Conservation (phyloP, 2,797 vertebrate species). For the Cygnus olor region DNA sequence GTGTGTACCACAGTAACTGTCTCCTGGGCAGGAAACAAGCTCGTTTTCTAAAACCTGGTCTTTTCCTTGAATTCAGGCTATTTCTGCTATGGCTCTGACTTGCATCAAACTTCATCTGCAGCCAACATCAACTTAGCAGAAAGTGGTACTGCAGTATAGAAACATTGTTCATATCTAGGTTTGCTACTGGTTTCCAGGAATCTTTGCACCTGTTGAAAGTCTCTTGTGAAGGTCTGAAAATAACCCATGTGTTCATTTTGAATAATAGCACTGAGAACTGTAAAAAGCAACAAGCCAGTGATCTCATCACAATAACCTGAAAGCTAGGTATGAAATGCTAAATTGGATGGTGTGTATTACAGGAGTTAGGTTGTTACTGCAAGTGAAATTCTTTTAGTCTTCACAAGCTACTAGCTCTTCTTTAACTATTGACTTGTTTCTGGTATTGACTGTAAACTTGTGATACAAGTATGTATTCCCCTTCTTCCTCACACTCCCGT, state of each 20-base stretch:
- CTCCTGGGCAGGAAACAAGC: background rate
- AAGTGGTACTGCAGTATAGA: background rate
- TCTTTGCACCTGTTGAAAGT: background rate
- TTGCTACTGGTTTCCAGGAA: background rate
- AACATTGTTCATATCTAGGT: accelerated
- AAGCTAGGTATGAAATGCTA: slow-evolving; percentile 44
- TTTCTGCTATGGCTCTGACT: background rate
- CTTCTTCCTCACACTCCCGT: background rate
- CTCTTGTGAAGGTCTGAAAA: slow-evolving; percentile 25
- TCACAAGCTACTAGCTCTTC: background rate
- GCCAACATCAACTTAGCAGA: background rate
- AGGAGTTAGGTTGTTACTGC: slow-evolving; percentile 53
- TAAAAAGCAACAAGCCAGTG: slow-evolving; percentile 29
- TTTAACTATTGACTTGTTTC: slow-evolving; percentile 49
- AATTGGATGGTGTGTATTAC: slow-evolving; percentile 14
- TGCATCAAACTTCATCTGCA: background rate
- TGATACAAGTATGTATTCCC: background rate
- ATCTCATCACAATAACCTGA: slow-evolving; percentile 22
- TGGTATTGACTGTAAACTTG: background rate
- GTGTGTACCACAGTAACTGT: background rate
- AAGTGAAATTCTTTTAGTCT: slow-evolving; percentile 43
- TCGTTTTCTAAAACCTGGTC: background rate
- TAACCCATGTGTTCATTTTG: background rate
- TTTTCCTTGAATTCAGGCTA: background rate
- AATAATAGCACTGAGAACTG: slow-evolving; percentile 9